These are phyloP conservation scores for Hylia prasina DNA, from an alignment of 2,113 vertebrate genomes.

Conservation along the genomic window DNA sequence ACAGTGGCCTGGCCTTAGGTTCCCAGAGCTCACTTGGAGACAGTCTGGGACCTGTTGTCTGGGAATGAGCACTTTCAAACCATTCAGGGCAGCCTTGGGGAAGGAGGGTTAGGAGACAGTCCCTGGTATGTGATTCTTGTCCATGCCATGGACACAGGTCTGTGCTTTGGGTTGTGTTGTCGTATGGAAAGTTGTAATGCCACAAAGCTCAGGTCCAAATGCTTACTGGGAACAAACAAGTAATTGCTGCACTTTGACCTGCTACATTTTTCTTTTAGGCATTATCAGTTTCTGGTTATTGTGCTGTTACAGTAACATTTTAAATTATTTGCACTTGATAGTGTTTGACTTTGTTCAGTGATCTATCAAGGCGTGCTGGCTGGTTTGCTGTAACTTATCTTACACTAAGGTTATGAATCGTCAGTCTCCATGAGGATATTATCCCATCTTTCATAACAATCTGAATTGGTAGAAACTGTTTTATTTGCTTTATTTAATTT, in stretches of 20 bases:
- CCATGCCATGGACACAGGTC: rapidly evolving
- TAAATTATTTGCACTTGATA: not conserved
- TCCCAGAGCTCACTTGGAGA: not conserved
- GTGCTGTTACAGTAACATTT: not conserved
- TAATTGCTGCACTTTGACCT: not conserved
- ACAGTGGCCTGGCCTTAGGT: not conserved
- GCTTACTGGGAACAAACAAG: not conserved
- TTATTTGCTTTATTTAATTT: not conserved
- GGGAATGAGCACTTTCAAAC: not conserved
- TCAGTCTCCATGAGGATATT: not conserved
- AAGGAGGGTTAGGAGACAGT: not conserved
- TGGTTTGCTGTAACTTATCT: not conserved
- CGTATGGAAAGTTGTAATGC: rapidly evolving
- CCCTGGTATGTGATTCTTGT: rapidly evolving
- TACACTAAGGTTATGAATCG: not conserved
- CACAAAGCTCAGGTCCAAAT: not conserved
- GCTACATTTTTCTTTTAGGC: not conserved
- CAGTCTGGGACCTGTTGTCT: not conserved
- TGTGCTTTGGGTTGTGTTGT: not conserved
- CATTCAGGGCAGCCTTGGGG: not conserved
- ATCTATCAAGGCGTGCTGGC: not conserved
- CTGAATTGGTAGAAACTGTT: not conserved
- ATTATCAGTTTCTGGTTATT: not conserved
- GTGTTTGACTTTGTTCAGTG: not conserved
- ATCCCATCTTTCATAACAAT: not conserved